phyloP scores from a whole-genome alignment of 2,113 vertebrate species.

The Montifringilla adamsi region DNA sequence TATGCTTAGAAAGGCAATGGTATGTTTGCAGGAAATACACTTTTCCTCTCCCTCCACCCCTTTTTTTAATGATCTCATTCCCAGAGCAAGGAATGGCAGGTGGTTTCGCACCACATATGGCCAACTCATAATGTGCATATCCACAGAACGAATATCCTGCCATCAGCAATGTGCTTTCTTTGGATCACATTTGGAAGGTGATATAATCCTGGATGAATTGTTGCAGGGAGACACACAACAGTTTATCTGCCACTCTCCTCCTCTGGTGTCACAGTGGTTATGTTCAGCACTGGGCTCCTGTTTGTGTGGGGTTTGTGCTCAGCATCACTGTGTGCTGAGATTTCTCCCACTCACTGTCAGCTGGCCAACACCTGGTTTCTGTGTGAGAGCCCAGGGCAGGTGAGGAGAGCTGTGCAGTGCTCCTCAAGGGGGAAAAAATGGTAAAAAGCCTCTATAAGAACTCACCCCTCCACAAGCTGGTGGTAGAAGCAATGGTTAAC shows the following conservation, averaged over 20 bases:
- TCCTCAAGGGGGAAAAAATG: background rate
- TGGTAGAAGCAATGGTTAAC: background rate
- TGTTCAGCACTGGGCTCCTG: accelerated
- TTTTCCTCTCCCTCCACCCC: background rate
- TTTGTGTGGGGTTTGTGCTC: background rate
- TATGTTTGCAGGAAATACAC: background rate
- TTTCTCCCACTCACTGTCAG: background rate
- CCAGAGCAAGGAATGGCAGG: background rate
- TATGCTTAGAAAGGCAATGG: background rate
- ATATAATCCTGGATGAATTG: background rate
- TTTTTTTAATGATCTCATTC: background rate
- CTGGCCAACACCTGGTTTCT: background rate
- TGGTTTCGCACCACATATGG: conserved; percentile 29
- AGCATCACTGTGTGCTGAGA: accelerated
- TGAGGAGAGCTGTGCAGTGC: background rate
- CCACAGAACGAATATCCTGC: background rate
- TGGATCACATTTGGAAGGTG: background rate
- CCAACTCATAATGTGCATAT: background rate
- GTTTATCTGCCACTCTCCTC: background rate
- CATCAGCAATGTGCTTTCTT: background rate
- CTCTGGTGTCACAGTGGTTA: background rate
- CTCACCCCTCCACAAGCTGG: background rate
- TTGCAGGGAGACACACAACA: background rate
- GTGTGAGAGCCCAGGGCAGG: background rate
- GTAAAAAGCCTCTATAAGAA: background rate